A percentile compares a stretch with the other conserved stretches of the same genome.
phyloP scores from a whole-genome alignment of 2,113 vertebrate genomes.

The Hippolais icterina region DNA sequence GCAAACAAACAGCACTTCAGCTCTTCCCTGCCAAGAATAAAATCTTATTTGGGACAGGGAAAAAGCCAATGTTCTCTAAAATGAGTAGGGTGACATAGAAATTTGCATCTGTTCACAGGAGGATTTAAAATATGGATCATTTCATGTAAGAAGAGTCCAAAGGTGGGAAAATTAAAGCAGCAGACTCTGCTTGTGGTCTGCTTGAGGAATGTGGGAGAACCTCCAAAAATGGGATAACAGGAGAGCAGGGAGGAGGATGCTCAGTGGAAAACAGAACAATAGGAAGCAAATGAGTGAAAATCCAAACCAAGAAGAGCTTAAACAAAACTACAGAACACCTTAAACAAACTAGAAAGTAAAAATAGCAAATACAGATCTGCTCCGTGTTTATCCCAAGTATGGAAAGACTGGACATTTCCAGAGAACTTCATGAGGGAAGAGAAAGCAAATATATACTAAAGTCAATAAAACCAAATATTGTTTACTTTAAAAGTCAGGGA shows the following conservation, averaged over 20 bases:
- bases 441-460: not conserved
- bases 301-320: not conserved
- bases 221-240: not conserved
- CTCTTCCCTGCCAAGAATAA: not conserved
- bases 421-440: not conserved
- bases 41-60: not conserved
- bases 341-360: not conserved
- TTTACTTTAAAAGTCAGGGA: not conserved
- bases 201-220: not conserved
- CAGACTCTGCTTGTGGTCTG: not conserved
- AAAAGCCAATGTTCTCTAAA: not conserved
- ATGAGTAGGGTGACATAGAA: not conserved
- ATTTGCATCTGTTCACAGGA: not conserved
- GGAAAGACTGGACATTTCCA: not conserved
- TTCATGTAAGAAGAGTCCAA: not conserved
- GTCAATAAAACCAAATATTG: not conserved
- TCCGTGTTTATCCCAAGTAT: rapidly evolving
- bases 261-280: not conserved
- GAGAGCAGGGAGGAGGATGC: not conserved
- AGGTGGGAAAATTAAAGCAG: not conserved
- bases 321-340: not conserved
- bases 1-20: not conserved
- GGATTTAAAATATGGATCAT: not conserved
- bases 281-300: not conserved
- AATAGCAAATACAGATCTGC: not conserved